phyloP scores from a whole-genome alignment of 2,113 vertebrate species.

The Neodon shergylaensis region DNA sequence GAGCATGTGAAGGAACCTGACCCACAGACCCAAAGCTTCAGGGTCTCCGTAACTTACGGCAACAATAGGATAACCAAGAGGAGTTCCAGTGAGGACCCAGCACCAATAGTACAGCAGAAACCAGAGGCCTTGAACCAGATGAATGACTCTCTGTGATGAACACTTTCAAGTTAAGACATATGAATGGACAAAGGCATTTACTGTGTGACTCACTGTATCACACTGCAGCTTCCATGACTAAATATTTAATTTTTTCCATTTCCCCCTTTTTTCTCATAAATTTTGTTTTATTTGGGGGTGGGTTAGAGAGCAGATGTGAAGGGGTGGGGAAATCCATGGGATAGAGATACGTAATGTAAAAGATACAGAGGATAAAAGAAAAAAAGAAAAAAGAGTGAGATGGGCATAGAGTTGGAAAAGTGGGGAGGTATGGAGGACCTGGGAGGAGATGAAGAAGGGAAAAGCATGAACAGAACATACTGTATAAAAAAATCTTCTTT shows the following conservation, averaged over 20 bases:
- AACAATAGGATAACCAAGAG: too few species aligned
- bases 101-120: neutral
- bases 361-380: neutral
- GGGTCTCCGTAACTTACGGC: too few species aligned
- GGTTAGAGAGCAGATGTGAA: neutral
- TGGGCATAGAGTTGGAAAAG: neutral
- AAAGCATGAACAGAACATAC: neutral
- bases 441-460: neutral
- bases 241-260: neutral
- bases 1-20: too few species aligned
- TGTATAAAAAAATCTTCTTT: neutral
- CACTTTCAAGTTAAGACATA: neutral
- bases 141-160: neutral
- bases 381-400: neutral
- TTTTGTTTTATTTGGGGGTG: neutral
- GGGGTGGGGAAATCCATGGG: neutral
- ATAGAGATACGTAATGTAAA: neutral
- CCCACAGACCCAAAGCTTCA: too few species aligned
- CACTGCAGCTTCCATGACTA: neutral
- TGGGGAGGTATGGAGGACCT: neutral
- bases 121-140: neutral
- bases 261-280: neutral
- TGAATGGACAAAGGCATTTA: neutral
- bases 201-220: neutral
- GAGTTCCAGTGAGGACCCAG: neutral